Percentiles rank a stretch among this genome's conserved stretches.
These are phyloP conservation scores for Eumerus sabulonum DNA, from an alignment of 2,888 invertebrate genomes.

Conservation along the genomic window DNA sequence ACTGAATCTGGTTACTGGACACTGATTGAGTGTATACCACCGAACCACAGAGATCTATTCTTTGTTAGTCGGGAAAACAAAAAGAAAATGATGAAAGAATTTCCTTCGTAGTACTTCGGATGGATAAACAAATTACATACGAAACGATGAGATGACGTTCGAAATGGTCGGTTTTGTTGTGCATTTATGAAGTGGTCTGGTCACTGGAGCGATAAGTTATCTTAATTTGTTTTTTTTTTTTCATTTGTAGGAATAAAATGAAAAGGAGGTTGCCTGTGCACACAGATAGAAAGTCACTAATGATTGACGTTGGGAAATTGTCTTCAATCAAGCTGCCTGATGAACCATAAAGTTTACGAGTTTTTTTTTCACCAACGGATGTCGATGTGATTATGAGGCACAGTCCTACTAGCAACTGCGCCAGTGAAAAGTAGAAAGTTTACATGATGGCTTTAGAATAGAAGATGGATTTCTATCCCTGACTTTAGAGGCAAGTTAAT, in stretches of 20 bases:
- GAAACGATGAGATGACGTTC: background rate
- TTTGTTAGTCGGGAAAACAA: too few relatives aligned
- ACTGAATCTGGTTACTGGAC: too few relatives aligned
- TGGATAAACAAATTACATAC: background rate
- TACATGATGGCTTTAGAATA: too few relatives aligned
- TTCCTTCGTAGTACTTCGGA: background rate
- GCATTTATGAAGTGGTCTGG: conserved; percentile 50
- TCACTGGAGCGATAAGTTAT: conserved; percentile 27
- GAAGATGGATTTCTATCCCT: too few relatives aligned
- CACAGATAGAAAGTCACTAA: conserved; percentile 34
- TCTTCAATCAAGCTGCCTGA: conserved; percentile 39
- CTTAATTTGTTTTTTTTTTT: background rate
- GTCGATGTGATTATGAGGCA: background rate
- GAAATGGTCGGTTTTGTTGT: conserved; percentile 17
- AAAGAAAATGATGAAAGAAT: too few relatives aligned
- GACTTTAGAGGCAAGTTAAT: too few relatives aligned
- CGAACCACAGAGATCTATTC: too few relatives aligned
- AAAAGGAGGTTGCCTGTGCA: too few relatives aligned
- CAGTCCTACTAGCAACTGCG: too few relatives aligned
- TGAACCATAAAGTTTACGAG: conserved; percentile 30
- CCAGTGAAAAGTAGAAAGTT: too few relatives aligned
- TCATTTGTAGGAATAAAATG: background rate
- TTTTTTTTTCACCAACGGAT: background rate
- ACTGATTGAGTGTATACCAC: too few relatives aligned
- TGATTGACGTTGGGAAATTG: conserved; percentile 45